These are phyloP conservation scores for Coilia nasus DNA, from an alignment of 2,797 vertebrate genomes.

Conservation along the genomic window DNA sequence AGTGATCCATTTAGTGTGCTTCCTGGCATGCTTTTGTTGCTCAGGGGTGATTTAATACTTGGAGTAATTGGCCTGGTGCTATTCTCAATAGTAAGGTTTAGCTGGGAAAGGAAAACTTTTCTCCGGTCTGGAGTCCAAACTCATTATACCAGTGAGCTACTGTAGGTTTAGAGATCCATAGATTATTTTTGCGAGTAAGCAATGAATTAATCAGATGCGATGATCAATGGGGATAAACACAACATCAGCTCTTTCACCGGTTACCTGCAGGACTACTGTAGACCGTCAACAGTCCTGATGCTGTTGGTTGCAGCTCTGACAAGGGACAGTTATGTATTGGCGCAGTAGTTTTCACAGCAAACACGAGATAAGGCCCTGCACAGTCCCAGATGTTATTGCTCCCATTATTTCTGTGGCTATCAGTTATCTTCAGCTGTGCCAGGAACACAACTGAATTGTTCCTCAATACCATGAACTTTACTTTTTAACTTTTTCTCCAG, in stretches of 20 bases:
- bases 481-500: not conserved
- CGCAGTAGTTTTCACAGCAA: not conserved
- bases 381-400: not conserved
- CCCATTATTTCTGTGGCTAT: slow-evolving; percentile 11
- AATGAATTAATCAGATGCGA: not conserved
- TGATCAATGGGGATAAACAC: slow-evolving; percentile 5
- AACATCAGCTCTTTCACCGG: not conserved
- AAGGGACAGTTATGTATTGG: not conserved
- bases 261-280: not conserved
- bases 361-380: slow-evolving; percentile 3
- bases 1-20: slow-evolving; percentile 50
- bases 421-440: not conserved
- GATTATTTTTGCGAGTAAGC: not conserved
- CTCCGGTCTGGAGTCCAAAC: slow-evolving; percentile 34
- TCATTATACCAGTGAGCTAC: slow-evolving; percentile 27
- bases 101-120: slow-evolving; percentile 51
- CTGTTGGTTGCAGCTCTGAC: not conserved
- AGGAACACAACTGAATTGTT: not conserved
- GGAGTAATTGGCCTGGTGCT: slow-evolving; percentile 63
- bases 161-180: not conserved
- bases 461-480: not conserved
- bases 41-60: slow-evolving; percentile 62
- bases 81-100: slow-evolving; percentile 53
- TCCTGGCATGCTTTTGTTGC: slow-evolving; percentile 53
- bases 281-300: not conserved